Evolutionary conservation across 2,888 invertebrate genomes (phyloP), one percentile per base, ranked within the genome.

Genomic region (Biston stratarius): DNA sequence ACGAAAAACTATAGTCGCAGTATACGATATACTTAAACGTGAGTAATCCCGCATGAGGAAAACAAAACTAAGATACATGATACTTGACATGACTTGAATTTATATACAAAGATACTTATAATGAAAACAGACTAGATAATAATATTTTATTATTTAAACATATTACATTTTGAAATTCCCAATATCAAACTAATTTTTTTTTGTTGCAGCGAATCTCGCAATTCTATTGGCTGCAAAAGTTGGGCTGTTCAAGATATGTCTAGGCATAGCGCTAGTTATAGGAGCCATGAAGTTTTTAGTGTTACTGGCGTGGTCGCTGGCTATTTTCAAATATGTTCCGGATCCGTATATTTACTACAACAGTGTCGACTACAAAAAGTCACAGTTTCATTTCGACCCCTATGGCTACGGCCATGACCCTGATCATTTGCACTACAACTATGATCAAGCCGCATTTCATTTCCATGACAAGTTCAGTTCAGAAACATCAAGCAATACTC

Each of bases 181-280:
- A 38, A 64, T 51, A 45, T 34, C 42, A 56, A 61, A 65, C 42
- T 11, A 34, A 38, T 12, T 47, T 77, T 83, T 83, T 77, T 90
- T 86, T 91, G 89, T 92, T 92, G 65, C 93, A 93, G 93, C 87
- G 79, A 84, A 92, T 74, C 82, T 92, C 66, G 86, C 84, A 69
- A 87, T 91, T 66, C 59, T 90, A 65, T 70, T 89, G 66, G 90
- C 89, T 59, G 88, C 86, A 44, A 91, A 90, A 84, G 82, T 89
- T 67, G 93, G 92, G 45, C 83, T 93, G 34, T 82, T 80, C 82
- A 93, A 92, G 83, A 83, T 92, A 61, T 73, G 87, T 63, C 69
- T 91, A 71, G 91, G 84, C 63, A 89, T 92, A 69, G 88, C 81
- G 0, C 64, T 88, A 6, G 80, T 88, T 7, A 69, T 91, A 49